phyloP scores from a whole-genome alignment of 1,140 invertebrate genomes.

The Protaetia brevitarsis region DNA sequence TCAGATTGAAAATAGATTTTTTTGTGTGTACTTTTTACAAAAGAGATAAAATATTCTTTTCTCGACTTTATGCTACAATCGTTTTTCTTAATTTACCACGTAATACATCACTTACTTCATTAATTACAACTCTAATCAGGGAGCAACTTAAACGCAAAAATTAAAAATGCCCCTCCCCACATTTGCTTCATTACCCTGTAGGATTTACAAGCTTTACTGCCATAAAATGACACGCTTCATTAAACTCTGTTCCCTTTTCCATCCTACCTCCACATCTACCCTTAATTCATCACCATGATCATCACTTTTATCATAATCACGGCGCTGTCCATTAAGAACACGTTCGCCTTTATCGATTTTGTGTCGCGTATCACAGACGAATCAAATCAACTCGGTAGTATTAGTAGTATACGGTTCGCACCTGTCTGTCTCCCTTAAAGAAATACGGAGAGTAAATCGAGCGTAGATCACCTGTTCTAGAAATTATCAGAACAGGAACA shows the following conservation, averaged over 20 bases:
- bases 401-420: background rate
- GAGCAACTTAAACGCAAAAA: too few relatives aligned
- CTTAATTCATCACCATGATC: background rate
- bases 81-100: too few relatives aligned
- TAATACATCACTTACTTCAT: too few relatives aligned
- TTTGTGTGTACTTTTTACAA: too few relatives aligned
- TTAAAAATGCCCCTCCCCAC: too few relatives aligned
- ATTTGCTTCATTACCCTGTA: too few relatives aligned
- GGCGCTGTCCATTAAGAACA: background rate
- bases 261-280: background rate
- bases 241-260: background rate
- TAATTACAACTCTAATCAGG: too few relatives aligned
- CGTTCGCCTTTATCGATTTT: background rate
- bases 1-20: too few relatives aligned
- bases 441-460: background rate
- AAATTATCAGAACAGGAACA: conserved; percentile 5
- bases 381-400: background rate
- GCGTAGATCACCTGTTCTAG: conserved; percentile 12
- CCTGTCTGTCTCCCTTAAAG: background rate
- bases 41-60: too few relatives aligned
- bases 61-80: too few relatives aligned
- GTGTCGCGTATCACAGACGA: background rate
- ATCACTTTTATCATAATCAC: background rate
- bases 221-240: background rate
- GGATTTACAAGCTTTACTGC: too few relatives aligned